Percentiles rank a stretch among this genome's conserved stretches.
Conservation (phyloP, 2,888 invertebrate genomes). For the Diaphora mendica region DNA sequence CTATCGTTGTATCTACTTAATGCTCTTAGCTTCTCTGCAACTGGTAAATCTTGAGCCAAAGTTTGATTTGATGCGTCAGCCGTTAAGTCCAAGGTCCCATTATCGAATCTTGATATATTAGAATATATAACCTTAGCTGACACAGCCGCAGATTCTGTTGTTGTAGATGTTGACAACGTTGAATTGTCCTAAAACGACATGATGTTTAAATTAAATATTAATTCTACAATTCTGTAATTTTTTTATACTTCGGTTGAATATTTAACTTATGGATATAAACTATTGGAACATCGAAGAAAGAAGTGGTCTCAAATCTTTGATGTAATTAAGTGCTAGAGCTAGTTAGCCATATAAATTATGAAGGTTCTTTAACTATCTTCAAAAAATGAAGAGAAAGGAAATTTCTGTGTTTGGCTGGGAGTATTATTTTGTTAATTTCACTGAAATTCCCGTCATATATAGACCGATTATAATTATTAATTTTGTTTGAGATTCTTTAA, state of each 20-base stretch:
- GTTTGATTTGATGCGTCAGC: constrained; percentile 77
- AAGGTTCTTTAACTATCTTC: too few relatives aligned
- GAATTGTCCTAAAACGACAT: constrained; percentile 60
- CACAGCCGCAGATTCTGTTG: constrained; percentile 39
- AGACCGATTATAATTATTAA: neutral
- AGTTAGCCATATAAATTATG: too few relatives aligned
- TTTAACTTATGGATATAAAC: too few relatives aligned
- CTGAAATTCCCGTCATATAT: neutral
- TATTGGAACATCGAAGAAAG: too few relatives aligned
- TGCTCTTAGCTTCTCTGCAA: constrained; percentile 79
- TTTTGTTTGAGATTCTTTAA: neutral
- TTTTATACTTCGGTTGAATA: too few relatives aligned
- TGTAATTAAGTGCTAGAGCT: too few relatives aligned
- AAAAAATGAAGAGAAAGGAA: too few relatives aligned
- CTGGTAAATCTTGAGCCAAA: constrained; percentile 74
- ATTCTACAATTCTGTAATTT: neutral
- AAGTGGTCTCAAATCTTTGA: too few relatives aligned
- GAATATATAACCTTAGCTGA: constrained; percentile 38
- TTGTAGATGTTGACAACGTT: constrained; percentile 50
- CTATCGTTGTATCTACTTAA: constrained; percentile 77
- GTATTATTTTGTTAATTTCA: neutral
- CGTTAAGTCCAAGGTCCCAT: constrained; percentile 66
- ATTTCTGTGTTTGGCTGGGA: neutral
- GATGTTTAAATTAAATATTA: neutral
- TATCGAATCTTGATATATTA: constrained; percentile 53